Evolutionary conservation across 2,113 vertebrate species (phyloP).

Genomic region (Hyaena hyaena): DNA sequence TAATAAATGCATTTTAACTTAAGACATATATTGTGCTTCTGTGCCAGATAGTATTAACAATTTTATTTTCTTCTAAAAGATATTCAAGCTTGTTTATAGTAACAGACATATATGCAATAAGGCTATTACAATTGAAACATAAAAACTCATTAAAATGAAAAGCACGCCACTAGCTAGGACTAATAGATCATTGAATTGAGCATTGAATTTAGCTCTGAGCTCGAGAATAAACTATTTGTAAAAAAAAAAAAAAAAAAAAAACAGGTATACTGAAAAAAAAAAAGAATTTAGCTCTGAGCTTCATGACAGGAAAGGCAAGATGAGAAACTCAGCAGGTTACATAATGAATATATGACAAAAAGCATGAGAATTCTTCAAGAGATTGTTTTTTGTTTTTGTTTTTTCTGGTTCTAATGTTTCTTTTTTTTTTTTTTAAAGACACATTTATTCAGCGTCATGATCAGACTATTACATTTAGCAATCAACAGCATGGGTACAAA

Average conservation of each 20-base stretch:
- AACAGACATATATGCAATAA: not conserved
- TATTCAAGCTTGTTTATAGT: not conserved
- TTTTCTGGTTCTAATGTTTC: not conserved
- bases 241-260: no score
- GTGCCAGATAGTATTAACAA: not conserved
- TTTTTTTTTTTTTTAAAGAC: no score
- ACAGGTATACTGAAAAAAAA: no score
- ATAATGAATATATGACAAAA: not conserved
- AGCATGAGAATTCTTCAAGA: constrained; percentile 17
- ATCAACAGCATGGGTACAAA: no score
- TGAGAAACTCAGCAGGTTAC: not conserved
- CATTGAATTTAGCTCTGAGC: not conserved
- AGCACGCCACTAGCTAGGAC: not conserved
- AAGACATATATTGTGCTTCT: not conserved
- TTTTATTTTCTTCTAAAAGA: constrained; percentile 2
- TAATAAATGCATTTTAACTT: not conserved
- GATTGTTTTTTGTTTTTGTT: not conserved
- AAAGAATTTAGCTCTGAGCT: not conserved
- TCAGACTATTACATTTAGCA: no score
- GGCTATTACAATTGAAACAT: not conserved
- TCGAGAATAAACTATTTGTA: not conserved
- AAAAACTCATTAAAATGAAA: not conserved
- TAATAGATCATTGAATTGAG: not conserved
- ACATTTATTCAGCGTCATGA: no score
- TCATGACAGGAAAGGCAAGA: not conserved